phyloP scores from a whole-genome alignment of 2,888 invertebrate species.

The Maniola hyperantus region DNA sequence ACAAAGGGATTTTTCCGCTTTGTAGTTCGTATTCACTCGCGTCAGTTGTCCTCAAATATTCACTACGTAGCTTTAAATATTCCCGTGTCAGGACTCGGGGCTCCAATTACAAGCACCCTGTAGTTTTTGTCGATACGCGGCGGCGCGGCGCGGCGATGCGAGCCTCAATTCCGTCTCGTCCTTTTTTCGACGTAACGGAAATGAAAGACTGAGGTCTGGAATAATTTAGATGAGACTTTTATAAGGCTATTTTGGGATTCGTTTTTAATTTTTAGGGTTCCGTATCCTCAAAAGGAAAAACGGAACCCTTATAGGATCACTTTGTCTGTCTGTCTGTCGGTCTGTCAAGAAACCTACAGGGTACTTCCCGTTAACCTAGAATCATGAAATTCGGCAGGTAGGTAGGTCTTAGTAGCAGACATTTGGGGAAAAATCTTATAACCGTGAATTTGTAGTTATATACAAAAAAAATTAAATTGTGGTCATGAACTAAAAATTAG shows the following conservation, averaged over 20 bases:
- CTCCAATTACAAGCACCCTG: conserved; percentile 57
- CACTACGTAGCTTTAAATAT: conserved; percentile 48
- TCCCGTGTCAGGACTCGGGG: conserved; percentile 42
- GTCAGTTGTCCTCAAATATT: conserved; percentile 43
- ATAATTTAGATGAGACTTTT: conserved; percentile 23
- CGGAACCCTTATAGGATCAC: too few species aligned
- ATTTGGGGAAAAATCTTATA: too few species aligned
- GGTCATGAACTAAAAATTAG: too few species aligned
- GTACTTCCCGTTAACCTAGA: too few species aligned
- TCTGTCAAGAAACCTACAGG: too few species aligned
- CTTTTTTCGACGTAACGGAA: conserved; percentile 33
- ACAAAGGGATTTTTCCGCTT: conserved; percentile 22
- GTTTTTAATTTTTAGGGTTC: conserved; percentile 35
- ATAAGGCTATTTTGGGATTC: conserved; percentile 8
- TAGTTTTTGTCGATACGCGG: conserved; percentile 40
- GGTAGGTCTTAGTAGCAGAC: too few species aligned
- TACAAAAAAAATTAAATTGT: too few species aligned
- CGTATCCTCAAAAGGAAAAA: too few species aligned
- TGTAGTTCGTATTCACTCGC: conserved; percentile 21
- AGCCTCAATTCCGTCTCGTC: conserved; percentile 30
- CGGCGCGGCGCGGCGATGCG: neutral
- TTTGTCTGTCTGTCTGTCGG: too few species aligned
- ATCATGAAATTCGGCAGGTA: too few species aligned
- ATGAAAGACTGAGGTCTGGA: conserved; percentile 29
- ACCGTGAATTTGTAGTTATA: too few species aligned